Evolutionary conservation across 2,113 vertebrate genomes (phyloP), one percentile per base, ranked within the genome.

Genomic region (Bettongia penicillata): DNA sequence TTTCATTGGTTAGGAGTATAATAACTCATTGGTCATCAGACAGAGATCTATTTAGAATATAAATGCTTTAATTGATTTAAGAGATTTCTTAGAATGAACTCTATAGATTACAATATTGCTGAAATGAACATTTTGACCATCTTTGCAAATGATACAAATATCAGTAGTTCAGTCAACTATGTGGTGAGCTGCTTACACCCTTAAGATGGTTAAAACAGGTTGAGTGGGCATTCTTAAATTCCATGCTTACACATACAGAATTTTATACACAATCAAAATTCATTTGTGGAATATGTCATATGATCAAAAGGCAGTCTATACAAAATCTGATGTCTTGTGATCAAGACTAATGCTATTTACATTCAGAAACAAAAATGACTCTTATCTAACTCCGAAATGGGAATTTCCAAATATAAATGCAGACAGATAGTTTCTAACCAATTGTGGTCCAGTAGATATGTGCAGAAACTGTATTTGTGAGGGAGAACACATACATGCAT

Each of bases 131-230:
- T 43, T 84, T 84, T 77, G 31, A 6, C 61, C 61, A 37, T 61
- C 57, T 61, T 61, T 77, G 12, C 14, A 8, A 43, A 84, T 84
- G 68, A n/a, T 43, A 84, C 68, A 43, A 84, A 43, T 84, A 7
- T 84, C 19, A 84, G 68, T 23, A 84, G n/a, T 43, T 84, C 6
- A 23, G n/a, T 84, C 68, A 43, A 84, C 68, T 84, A 43, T 84
- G 19, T 84, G 37, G 19, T 43, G 6, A 84, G 61, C n/a, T 1
- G 25, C 1, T 23, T 23, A 43, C 23, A 43, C 0, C 19, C 37
- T 43, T 57, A 94, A 91, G 77, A 94, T 49, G 3, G 53, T 93
- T 93, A 89, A 90, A 94, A 93, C 93, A 3, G n/a, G 90, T 25
- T 92, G 22, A 8, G 25, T 95, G 37, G 16, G 25, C 49, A 92